Evolutionary conservation across 2,888 invertebrate species (phyloP), one percentile per base, ranked within the genome.

Genomic region (Strigamia maritima): DNA sequence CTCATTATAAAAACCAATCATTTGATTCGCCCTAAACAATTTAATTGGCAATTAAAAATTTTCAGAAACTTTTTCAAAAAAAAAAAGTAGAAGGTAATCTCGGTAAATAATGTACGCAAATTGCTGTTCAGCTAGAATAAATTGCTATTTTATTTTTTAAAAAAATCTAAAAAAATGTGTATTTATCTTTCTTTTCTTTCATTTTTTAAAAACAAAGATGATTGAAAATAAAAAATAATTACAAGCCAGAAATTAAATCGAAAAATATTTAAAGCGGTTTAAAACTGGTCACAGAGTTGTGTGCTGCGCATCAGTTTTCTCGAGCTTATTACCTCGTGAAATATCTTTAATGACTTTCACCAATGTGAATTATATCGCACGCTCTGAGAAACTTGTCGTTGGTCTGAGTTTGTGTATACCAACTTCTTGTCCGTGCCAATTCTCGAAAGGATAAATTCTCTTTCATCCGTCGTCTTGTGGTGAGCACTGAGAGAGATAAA

Each of bases 391-490:
- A 70, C 70, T 70, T 28, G 70, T 70, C 70, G 28, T 70, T 70
- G 70, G 28, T 70, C 26, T 70, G 70, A 70, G 70, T 70, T 70
- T 70, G 70, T 70, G 70, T 70, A 70, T 70, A 70, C 70, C 70
- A 70, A 70, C 70, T 70, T 70, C 70, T 70, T 70, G 70, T 70
- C 70, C 70, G 70, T 70, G 70, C 70, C 70, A 70, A 70, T 70
- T 28, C 70, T 70, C 70, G 26, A 70, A 70, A 70, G 70, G 70
- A 70, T 70, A 70, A 70, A 70, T 70, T 70, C 70, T 70, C 70
- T 26, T 70, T 70, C 70, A 70, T 70, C 70, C 70, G 26, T 70
- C 70, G 70, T n/a, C 70, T 70, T 70, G 70, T 70, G 70, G 70
- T 70, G 70, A 70, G 70, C 70, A 70, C 26, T 70, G 70, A 70